Base-by-base conservation (phyloP, 1,140 invertebrate species). In the Aphelinus atriplicis region DNA sequence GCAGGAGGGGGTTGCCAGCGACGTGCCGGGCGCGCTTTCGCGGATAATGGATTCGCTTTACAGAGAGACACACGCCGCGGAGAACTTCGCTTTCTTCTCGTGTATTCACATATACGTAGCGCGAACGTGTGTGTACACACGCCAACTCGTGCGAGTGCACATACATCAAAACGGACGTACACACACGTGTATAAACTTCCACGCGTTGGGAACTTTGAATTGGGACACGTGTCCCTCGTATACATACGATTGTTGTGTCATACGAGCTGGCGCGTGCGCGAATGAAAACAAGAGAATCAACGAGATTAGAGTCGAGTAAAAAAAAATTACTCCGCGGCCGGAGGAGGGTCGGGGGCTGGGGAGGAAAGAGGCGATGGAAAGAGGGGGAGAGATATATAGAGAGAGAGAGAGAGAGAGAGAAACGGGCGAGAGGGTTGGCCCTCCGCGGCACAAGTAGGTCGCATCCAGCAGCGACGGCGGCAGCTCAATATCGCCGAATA, bases 401-500 rank as follows among this genome's bases (percentile, higher is more conserved):
- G 55, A 42, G 53, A 55, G 42, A 75, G 76, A 73, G 65, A 78
- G 72, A 77, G 66, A 77, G 75, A 71, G 73, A 60, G 64, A 73
- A 53, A 26, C 26, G 78, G 65, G 79, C 81, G 80, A 79, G 80
- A 79, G 80, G 80, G 79, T 82, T 79, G 80, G 81, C 78, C 76
- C 77, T 84, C 71, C 26, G 26, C 26, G 26, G 26, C 26, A 75
- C 78, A 86, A 86, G 81, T 85, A 85, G 85, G 84, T 86, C 84
- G 83, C 82, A 81, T 83, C 82, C 79, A 81, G 80, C 82, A 70
- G 68, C 42, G n/a, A 9, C 42, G 84, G 85, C 84, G 83, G 80
- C 82, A 70, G 68, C 83, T 86, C 84, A 79, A 85, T 86, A 86
- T 86, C 83, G 79, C 80, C 84, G 81, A 85, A 86, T 84, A 83